Percentiles rank a stretch among this genome's conserved stretches.
Evolutionary conservation across 1,140 invertebrate species (phyloP).

Genomic region (Temnothorax curvispinosus): DNA sequence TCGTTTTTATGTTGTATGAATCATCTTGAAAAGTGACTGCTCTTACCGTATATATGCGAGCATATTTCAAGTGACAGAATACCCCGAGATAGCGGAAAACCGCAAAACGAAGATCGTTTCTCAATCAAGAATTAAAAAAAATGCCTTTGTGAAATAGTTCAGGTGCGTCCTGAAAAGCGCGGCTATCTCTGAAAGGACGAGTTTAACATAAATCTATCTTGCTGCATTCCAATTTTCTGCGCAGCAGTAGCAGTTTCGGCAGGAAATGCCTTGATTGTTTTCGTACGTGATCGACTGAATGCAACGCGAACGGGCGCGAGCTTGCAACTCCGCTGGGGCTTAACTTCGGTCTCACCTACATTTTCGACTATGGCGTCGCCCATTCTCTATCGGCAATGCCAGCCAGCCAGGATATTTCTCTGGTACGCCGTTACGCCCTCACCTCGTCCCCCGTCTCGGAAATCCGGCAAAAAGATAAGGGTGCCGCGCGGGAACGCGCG

Average conservation of each 20-base stretch:
- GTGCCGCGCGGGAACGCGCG: neutral
- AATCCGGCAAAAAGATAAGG: conserved; percentile 14
- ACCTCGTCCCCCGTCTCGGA: neutral
- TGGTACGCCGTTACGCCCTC: neutral
- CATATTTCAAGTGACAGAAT: neutral
- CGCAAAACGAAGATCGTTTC: neutral
- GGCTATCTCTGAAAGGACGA: neutral
- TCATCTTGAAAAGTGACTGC: neutral
- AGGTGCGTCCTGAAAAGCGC: neutral
- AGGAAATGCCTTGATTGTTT: neutral
- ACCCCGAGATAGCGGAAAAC: neutral
- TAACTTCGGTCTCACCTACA: conserved; percentile 21
- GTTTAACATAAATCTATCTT: neutral
- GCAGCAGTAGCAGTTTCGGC: neutral
- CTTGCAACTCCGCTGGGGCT: neutral
- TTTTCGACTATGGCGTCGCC: conserved; percentile 14
- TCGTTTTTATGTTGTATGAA: neutral
- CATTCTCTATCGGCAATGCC: neutral
- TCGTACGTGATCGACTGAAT: conserved; percentile 28
- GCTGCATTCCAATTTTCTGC: neutral
- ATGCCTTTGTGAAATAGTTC: neutral
- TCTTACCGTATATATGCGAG: neutral
- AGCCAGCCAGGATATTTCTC: neutral
- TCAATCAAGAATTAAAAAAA: neutral
- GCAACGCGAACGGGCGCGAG: neutral